Evolutionary conservation across 2,888 invertebrate species (phyloP).

Genomic region (Thymelicus sylvestris): DNA sequence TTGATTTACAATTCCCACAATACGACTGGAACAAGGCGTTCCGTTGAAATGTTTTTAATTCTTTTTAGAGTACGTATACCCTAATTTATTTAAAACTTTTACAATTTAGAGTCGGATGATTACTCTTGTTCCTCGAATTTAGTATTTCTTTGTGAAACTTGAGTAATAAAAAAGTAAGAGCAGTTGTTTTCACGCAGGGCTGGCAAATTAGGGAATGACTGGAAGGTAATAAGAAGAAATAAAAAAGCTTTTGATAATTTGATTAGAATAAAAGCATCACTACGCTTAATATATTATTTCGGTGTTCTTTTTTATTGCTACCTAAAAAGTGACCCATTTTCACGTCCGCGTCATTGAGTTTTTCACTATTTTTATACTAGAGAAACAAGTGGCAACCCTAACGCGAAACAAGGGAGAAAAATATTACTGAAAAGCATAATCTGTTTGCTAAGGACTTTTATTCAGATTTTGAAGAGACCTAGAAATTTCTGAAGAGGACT

Average conservation of each 20-base stretch:
- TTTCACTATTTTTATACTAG: too few species aligned
- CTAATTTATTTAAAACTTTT: conserved; percentile 39
- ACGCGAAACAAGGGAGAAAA: conserved; percentile 10
- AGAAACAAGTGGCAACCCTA: conserved; percentile 6
- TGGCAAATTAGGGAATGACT: conserved; percentile 2
- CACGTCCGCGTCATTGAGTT: too few species aligned
- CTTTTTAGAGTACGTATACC: conserved; percentile 32
- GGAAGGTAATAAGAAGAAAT: not conserved
- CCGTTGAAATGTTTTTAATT: conserved; percentile 33
- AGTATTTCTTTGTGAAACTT: conserved; percentile 36
- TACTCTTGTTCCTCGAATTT: conserved; percentile 37
- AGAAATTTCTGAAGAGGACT: not conserved
- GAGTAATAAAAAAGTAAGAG: conserved; percentile 35
- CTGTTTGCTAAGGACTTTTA: conserved; percentile 19
- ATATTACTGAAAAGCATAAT: conserved; percentile 19
- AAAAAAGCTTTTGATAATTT: too few species aligned
- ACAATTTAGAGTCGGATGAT: conserved; percentile 37
- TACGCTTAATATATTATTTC: too few species aligned
- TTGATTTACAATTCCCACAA: not conserved
- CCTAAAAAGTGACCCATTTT: too few species aligned
- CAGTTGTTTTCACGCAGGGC: conserved; percentile 33
- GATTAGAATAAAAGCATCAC: too few species aligned
- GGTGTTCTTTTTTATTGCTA: too few species aligned
- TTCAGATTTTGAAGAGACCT: conserved; percentile 19
- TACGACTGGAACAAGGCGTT: conserved; percentile 11